Conservation (phyloP, 2,113 vertebrate species). For the Grammomys dolichurus region DNA sequence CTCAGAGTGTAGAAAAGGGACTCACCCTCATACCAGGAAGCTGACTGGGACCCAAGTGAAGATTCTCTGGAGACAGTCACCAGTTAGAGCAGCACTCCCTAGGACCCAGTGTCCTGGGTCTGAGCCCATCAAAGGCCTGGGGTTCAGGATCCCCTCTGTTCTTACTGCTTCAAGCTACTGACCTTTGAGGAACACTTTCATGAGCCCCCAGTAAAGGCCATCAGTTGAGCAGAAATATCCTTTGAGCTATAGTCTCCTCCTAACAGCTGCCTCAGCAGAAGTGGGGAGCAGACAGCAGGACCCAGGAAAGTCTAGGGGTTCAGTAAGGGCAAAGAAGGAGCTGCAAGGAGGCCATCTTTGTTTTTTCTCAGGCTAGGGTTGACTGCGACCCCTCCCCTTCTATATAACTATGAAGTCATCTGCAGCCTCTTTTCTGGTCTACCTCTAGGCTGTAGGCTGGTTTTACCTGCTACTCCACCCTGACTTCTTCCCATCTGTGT, state of each 20-base stretch:
- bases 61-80: not conserved
- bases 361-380: not conserved
- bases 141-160: not conserved
- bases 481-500: not conserved
- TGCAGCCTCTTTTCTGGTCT: not conserved
- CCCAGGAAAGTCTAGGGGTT: not conserved
- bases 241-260: not conserved
- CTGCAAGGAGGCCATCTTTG: not conserved
- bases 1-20: not conserved
- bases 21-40: not conserved
- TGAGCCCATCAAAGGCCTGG: not conserved
- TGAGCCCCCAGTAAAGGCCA: not conserved
- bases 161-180: not conserved
- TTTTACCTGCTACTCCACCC: not conserved
- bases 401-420: no score
- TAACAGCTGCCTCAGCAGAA: not conserved
- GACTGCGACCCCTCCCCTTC: not conserved
- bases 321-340: not conserved
- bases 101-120: not conserved
- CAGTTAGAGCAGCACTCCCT: not conserved
- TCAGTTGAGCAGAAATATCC: not conserved
- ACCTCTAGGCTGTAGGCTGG: no score
- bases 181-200: not conserved
- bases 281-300: not conserved
- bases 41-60: not conserved